Evolutionary conservation across 2,797 vertebrate species (phyloP).

Genomic region (Macrochelys suwanniensis): DNA sequence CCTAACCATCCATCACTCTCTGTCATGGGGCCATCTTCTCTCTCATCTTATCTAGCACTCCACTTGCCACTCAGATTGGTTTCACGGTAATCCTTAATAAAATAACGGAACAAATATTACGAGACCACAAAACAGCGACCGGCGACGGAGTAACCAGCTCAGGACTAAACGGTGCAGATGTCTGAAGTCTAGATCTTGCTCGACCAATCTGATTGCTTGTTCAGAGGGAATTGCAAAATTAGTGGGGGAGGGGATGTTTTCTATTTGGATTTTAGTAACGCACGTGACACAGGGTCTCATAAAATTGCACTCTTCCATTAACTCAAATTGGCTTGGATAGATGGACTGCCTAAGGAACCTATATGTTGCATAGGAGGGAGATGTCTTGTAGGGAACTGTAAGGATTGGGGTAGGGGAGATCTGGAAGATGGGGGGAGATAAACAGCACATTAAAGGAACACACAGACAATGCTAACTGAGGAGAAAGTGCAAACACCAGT

Average conservation of each 20-base stretch:
- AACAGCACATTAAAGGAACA: neutral
- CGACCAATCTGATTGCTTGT: neutral
- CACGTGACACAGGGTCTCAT: accelerated
- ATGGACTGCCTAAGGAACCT: neutral
- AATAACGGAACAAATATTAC: neutral
- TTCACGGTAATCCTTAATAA: neutral
- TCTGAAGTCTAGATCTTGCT: accelerated
- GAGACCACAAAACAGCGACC: neutral
- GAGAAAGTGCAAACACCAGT: neutral
- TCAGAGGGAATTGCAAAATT: neutral
- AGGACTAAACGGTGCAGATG: neutral
- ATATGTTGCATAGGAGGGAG: neutral
- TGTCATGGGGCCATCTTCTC: neutral
- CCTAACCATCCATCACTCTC: too few species aligned
- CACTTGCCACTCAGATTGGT: neutral
- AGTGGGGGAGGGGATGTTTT: neutral
- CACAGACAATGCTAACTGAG: neutral
- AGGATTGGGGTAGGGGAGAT: neutral
- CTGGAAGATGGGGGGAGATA: neutral
- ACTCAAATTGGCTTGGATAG: neutral
- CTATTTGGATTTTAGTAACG: accelerated
- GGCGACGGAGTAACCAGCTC: neutral
- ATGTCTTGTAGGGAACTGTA: neutral
- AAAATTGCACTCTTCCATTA: neutral
- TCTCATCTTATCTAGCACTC: neutral